phyloP scores from a whole-genome alignment of 2,888 invertebrate genomes.

The Caradrina clavipalpis region DNA sequence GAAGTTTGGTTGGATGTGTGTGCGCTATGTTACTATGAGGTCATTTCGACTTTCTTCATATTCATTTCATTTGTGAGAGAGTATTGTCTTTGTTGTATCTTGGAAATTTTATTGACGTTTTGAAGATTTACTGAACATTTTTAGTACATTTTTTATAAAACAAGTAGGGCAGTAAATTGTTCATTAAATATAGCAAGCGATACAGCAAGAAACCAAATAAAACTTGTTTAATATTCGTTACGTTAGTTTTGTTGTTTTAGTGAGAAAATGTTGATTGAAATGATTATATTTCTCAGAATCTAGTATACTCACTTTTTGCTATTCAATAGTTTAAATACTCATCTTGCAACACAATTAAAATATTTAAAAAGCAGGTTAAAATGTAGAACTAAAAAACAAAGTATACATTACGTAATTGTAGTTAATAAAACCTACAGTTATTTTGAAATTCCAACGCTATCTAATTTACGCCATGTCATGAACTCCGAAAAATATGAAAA shows the following conservation, averaged over 20 bases:
- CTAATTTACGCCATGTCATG: constrained; percentile 14
- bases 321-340: background rate
- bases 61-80: constrained; percentile 8
- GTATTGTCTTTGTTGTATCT: background rate
- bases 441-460: background rate
- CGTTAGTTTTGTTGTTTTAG: constrained; percentile 2
- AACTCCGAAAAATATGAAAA: constrained; percentile 17
- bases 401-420: background rate
- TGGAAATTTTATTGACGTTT: background rate
- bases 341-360: background rate
- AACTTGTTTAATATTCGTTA: constrained; percentile 10
- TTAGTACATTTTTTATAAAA: background rate
- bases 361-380: background rate
- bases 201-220: background rate
- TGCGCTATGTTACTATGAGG: constrained; percentile 41
- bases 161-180: constrained; percentile 12
- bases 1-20: constrained; percentile 41
- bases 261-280: constrained; percentile 12
- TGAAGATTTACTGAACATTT: background rate
- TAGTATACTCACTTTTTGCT: constrained; percentile 3
- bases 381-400: background rate
- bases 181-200: background rate
- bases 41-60: constrained; percentile 23
- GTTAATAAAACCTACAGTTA: background rate
- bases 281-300: constrained; percentile 24